Conservation (phyloP, 2,888 invertebrate genomes). For the Parapristionchus giblindavisi region DNA sequence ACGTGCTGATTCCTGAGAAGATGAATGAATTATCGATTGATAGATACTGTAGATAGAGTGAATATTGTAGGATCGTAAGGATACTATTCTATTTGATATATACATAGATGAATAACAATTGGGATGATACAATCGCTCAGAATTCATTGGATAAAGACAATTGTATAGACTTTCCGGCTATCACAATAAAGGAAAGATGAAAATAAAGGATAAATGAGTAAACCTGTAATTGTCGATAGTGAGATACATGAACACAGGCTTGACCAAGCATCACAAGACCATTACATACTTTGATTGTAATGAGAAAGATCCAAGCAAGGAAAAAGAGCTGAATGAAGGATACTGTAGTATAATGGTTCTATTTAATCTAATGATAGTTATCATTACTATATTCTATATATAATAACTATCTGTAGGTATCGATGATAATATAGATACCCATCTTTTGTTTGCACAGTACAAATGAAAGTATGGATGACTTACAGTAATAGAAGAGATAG, state of each 20-base stretch:
- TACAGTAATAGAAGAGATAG: conserved; percentile 42
- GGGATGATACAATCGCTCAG: too few relatives aligned
- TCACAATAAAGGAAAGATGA: neutral
- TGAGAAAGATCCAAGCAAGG: conserved; percentile 53
- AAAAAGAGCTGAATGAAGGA: conserved; percentile 40
- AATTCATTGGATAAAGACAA: too few relatives aligned
- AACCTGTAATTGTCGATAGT: conserved; percentile 65
- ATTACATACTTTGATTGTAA: conserved; percentile 77
- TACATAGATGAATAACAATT: too few relatives aligned
- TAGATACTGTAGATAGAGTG: neutral
- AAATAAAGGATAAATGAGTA: neutral
- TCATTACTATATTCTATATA: too few relatives aligned
- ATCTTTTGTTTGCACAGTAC: too few relatives aligned
- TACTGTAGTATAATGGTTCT: too few relatives aligned
- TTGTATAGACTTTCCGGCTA: too few relatives aligned
- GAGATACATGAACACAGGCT: conserved; percentile 86
- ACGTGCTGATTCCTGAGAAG: conserved; percentile 52
- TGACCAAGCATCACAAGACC: conserved; percentile 89
- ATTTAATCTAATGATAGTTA: too few relatives aligned
- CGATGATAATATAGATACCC: too few relatives aligned
- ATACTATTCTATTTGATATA: too few relatives aligned
- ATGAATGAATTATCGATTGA: neutral
- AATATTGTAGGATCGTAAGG: too few relatives aligned
- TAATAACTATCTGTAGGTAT: too few relatives aligned
- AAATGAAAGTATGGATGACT: conserved; percentile 41